phyloP scores from a whole-genome alignment of 2,888 invertebrate species.

The Agrenia bidenticulata region DNA sequence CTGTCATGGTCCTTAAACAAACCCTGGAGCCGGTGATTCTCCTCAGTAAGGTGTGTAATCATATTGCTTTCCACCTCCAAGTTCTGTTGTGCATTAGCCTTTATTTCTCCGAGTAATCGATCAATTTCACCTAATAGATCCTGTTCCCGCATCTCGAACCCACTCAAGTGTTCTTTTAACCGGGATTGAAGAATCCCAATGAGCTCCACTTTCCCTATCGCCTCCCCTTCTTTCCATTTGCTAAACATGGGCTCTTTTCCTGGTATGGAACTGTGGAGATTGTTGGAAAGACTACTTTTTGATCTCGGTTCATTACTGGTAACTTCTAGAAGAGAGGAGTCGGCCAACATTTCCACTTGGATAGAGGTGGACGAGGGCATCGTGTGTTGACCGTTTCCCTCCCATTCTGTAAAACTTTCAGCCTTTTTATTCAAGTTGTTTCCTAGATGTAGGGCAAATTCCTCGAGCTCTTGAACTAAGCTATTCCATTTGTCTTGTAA shows the following conservation, averaged over 20 bases:
- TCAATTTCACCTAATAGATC: constrained; percentile 47
- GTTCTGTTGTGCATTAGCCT: constrained; percentile 22
- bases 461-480: constrained; percentile 47
- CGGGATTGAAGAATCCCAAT: constrained; percentile 37
- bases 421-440: constrained; percentile 27
- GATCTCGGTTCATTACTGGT: background rate
- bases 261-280: background rate
- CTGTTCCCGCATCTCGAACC: constrained; percentile 45
- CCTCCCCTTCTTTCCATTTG: constrained; percentile 13
- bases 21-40: constrained; percentile 62
- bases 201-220: constrained; percentile 29
- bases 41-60: constrained; percentile 54
- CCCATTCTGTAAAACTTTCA: background rate
- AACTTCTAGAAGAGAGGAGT: background rate
- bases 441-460: constrained; percentile 44
- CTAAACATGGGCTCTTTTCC: background rate
- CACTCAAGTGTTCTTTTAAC: constrained; percentile 41
- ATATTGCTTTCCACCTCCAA: constrained; percentile 35
- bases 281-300: constrained; percentile 2
- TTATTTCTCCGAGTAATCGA: constrained; percentile 45
- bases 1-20: constrained; percentile 60
- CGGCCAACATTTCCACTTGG: background rate
- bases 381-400: background rate
- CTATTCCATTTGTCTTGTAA: constrained; percentile 51
- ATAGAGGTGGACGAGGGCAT: background rate